Evolutionary conservation across 2,113 vertebrate genomes (phyloP).

Genomic region (Grantiella picta): DNA sequence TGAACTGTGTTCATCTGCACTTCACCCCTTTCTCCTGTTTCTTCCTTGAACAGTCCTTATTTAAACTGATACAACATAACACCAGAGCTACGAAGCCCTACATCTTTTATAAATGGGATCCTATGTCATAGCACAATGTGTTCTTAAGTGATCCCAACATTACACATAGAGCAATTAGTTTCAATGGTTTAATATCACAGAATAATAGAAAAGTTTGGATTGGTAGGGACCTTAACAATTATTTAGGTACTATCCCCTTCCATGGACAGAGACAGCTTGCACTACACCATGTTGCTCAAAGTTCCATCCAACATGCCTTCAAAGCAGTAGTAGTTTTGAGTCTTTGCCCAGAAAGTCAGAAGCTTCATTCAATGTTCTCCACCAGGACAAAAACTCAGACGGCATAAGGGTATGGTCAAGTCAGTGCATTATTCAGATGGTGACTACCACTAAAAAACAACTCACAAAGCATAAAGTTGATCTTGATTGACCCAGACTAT

Average conservation of each 20-base stretch:
- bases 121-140: not conserved
- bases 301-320: not conserved
- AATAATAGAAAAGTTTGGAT: not conserved
- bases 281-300: fast-evolving
- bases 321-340: not conserved
- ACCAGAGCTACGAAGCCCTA: not conserved
- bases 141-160: not conserved
- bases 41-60: not conserved
- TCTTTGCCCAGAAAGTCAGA: not conserved
- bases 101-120: not conserved
- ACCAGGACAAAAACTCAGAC: not conserved
- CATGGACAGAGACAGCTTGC: not conserved
- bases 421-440: not conserved
- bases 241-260: not conserved
- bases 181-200: not conserved
- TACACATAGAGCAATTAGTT: not conserved
- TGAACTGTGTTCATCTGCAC: not conserved
- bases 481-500: not conserved
- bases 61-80: not conserved
- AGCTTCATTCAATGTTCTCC: not conserved
- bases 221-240: not conserved
- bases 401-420: not conserved
- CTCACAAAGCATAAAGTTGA: not conserved
- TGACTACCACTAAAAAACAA: not conserved
- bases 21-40: not conserved